Conservation (phyloP, 1,140 invertebrate genomes). For the Saxidomus purpurata region DNA sequence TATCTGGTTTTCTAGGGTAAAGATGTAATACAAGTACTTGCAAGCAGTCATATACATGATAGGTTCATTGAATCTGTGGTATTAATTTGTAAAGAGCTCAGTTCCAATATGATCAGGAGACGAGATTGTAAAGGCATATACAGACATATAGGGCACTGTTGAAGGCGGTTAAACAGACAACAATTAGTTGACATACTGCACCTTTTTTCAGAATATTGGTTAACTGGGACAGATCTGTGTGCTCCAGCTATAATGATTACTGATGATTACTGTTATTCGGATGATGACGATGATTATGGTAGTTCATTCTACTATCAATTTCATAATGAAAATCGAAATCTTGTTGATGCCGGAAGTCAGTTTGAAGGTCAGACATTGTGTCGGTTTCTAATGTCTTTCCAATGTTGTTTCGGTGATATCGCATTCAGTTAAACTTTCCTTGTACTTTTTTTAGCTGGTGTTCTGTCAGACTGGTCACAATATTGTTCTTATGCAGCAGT, state of each 20-base stretch:
- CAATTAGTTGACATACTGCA: not conserved
- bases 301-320: not conserved
- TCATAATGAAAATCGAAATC: not conserved
- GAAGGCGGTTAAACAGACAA: too few relatives aligned
- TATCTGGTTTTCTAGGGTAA: too few relatives aligned
- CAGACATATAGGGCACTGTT: too few relatives aligned
- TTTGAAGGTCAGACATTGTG: constrained; percentile 31
- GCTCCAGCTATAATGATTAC: constrained; percentile 40
- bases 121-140: too few relatives aligned
- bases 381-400: not conserved
- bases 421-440: not conserved
- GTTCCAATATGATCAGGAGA: too few relatives aligned
- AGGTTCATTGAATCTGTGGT: too few relatives aligned
- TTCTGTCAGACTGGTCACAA: not conserved
- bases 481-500: not conserved
- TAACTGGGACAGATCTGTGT: not conserved
- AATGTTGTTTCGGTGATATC: not conserved
- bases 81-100: too few relatives aligned
- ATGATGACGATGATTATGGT: constrained; percentile 36
- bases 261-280: constrained; percentile 5
- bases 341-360: constrained; percentile 45
- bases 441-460: not conserved
- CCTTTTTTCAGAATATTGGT: constrained; percentile 10
- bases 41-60: too few relatives aligned
- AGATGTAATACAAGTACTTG: too few relatives aligned